Evolutionary conservation across 2,797 vertebrate genomes (phyloP), one percentile per base, ranked within the genome.

Genomic region (Brachymystax lenok): DNA sequence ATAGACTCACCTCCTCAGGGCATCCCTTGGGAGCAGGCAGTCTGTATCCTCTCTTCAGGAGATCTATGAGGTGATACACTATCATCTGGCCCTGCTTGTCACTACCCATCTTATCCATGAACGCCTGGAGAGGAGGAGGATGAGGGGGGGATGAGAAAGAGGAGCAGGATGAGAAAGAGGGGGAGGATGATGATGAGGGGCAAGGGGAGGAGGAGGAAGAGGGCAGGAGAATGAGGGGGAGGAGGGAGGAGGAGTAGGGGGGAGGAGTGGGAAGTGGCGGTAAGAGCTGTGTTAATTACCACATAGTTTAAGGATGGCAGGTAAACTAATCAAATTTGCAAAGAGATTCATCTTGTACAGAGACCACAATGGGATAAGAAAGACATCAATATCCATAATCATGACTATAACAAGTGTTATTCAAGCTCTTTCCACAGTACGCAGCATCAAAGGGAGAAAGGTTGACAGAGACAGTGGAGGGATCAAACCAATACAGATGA

Each of bases 21-120:
- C 97, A 99, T 13, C 90, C 93, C 3, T 96, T 94, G 6, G 98
- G 98, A 77, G 94, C 91, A 0, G 96, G 96, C 6, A 99, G 85
- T 83, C 97, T 93, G 69, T 95, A 96, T 56, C 95, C 96, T 28
- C 92, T 94, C 86, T 96, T 98, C 78, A 90, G 80, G 78, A 95
- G 95, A 77, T 98, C 96, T 80, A 97, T 97, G 83, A 99, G 93
- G 86, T 99, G 97, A 89, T 98, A 98, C 1, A 99, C 98, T 64
- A 99, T 99, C 98, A 99, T 99, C 92, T 99, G 98, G 46, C 98
- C 98, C 88, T 99, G 98, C 86, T 98, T 99, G 87, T 99, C 98
- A 71, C 95, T 96, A 21, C 98, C 98, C 93, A 99, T 99, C 94
- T 96, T 96, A 59, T 96, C 95, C 98, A 99, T 98, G 83, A 99